Percentiles rank a stretch among this genome's conserved stretches.
phyloP scores from a whole-genome alignment of 2,113 vertebrate genomes.

The Halichoerus grypus region DNA sequence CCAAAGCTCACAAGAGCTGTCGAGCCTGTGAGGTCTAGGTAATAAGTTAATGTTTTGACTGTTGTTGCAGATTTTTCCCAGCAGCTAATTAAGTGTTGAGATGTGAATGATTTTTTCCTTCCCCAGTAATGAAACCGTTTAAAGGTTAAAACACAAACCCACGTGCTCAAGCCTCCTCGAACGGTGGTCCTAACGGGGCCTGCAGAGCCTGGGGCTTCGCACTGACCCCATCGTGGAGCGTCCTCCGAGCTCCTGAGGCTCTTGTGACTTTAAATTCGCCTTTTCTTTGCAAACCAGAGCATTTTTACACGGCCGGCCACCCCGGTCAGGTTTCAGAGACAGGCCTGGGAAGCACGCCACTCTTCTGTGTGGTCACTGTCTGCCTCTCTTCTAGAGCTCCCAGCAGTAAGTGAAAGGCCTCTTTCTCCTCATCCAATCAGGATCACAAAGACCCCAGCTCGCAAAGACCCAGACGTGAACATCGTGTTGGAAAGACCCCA shows the following conservation, averaged over 20 bases:
- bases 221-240: not conserved
- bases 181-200: not conserved
- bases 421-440: slow-evolving; percentile 90
- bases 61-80: slow-evolving; percentile 48
- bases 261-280: not conserved
- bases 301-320: not conserved
- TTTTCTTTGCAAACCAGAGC: not conserved
- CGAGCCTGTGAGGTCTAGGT: slow-evolving; percentile 29
- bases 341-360: not conserved
- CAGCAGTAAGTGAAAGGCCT: slow-evolving; percentile 77
- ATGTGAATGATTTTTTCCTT: not conserved
- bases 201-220: rapidly evolving
- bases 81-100: slow-evolving; percentile 59
- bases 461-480: slow-evolving; percentile 81
- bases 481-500: slow-evolving; percentile 89
- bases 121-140: slow-evolving; percentile 52
- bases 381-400: slow-evolving; percentile 79
- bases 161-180: not conserved
- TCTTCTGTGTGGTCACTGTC: not conserved
- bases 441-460: slow-evolving; percentile 86
- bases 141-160: slow-evolving; percentile 65
- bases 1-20: slow-evolving; percentile 22
- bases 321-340: not conserved
- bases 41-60: slow-evolving; percentile 63
- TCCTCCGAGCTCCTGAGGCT: not conserved